These are phyloP conservation scores for Oscheius sp. DNA, from an alignment of 1,140 invertebrate species.

Conservation along the genomic window DNA sequence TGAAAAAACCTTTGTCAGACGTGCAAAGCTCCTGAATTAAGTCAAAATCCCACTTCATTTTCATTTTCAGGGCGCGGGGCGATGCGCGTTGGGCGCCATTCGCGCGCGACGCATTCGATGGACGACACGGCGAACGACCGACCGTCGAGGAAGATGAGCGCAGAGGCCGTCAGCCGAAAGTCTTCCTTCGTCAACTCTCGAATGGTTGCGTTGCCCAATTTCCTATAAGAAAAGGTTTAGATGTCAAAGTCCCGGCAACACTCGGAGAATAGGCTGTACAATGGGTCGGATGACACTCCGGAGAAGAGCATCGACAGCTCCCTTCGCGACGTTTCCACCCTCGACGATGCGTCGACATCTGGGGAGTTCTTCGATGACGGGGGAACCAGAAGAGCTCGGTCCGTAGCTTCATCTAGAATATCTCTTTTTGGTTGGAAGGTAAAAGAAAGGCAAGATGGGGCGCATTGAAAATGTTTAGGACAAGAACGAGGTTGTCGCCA, in stretches of 20 bases:
- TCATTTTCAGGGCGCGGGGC: conserved; percentile 25
- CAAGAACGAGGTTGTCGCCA: conserved; percentile 34
- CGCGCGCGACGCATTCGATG: conserved; percentile 16
- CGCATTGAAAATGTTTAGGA: conserved; percentile 29
- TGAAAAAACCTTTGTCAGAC: too few relatives aligned
- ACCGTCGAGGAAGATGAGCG: conserved; percentile 33
- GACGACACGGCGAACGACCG: conserved; percentile 14
- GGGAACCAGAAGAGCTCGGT: conserved; percentile 37
- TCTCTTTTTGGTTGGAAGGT: conserved; percentile 32
- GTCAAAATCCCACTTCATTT: too few relatives aligned
- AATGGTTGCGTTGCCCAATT: conserved; percentile 28
- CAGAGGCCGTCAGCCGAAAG: conserved; percentile 32
- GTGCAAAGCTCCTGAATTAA: too few relatives aligned
- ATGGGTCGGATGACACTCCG: neutral
- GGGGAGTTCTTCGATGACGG: conserved; percentile 19
- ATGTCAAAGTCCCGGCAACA: neutral
- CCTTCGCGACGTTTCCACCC: neutral
- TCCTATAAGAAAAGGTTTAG: neutral
- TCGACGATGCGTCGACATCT: neutral
- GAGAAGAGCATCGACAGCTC: conserved; percentile 27
- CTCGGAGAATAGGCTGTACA: neutral
- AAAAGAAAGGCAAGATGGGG: too few relatives aligned
- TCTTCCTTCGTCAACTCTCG: conserved; percentile 34
- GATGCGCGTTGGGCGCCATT: conserved; percentile 23
- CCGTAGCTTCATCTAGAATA: conserved; percentile 26